These are phyloP conservation scores for Brachyopa scutellaris DNA, from an alignment of 2,888 invertebrate genomes.

Conservation along the genomic window DNA sequence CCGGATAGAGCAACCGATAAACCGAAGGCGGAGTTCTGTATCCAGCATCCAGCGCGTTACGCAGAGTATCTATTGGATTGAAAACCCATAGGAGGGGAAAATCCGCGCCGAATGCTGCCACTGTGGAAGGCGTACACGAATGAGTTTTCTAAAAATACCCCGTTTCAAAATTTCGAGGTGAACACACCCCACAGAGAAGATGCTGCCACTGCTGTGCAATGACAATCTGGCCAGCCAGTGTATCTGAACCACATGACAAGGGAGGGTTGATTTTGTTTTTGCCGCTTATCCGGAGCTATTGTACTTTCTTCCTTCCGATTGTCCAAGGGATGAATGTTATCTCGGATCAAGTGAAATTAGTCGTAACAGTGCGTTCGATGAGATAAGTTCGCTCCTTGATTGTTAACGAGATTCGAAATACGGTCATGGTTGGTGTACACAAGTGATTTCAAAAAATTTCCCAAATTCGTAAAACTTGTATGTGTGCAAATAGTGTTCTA, in stretches of 20 bases:
- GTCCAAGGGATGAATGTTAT: conserved; percentile 67
- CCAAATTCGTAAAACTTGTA: not conserved
- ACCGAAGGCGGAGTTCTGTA: conserved; percentile 54
- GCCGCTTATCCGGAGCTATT: conserved; percentile 28
- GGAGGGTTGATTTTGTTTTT: conserved; percentile 48
- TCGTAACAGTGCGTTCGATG: conserved; percentile 66
- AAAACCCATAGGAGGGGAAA: conserved; percentile 42
- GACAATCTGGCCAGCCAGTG: conserved; percentile 35
- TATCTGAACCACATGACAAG: conserved; percentile 52
- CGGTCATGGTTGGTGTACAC: conserved; percentile 25
- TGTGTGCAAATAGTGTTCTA: conserved; percentile 18
- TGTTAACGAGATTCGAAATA: not conserved
- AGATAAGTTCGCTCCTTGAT: conserved; percentile 29
- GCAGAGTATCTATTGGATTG: conserved; percentile 46
- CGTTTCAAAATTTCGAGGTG: conserved; percentile 4
- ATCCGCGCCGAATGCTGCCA: not conserved
- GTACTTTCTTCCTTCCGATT: conserved; percentile 1
- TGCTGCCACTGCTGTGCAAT: conserved; percentile 1
- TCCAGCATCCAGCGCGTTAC: conserved; percentile 63
- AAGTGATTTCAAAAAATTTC: conserved; percentile 39
- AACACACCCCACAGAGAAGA: conserved; percentile 57
- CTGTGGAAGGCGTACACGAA: conserved; percentile 25
- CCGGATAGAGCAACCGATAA: conserved; percentile 61
- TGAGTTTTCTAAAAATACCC: conserved; percentile 51
- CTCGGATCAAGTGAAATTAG: conserved; percentile 63